Base-by-base conservation (phyloP, 2,888 invertebrate species). In the Hipparchia semele region DNA sequence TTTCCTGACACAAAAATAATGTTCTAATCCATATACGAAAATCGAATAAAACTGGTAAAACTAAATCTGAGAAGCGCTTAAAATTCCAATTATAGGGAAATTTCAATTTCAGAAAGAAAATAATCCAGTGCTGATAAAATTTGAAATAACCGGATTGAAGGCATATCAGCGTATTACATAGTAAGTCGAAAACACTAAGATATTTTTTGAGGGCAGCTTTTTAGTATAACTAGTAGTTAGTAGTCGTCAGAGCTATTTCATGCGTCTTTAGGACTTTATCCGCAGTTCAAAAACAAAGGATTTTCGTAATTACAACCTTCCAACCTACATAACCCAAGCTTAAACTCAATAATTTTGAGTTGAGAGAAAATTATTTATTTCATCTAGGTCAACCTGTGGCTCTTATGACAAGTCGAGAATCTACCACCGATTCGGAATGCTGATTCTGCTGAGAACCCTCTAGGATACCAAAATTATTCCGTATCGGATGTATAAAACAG, bases 101-200 rank as follows among this genome's bases (percentile, higher is more conserved):
- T 39, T 60, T 60, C 39, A 60, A 45, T 60, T 60, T 39, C 45
- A 39, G 60, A 6, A 45, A 56, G 56, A n/a, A 56, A n/a, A 60
- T 60, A 60, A 12, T 60, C 60, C 6, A 60, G 6, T 60, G n/a
- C 39, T 12, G 60, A 60, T 45, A n/a, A 23, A 23, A 8, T 10
- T 39, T 60, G 60, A 60, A 33, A 60, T 60, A 60, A 10, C 60
- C 39, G 6, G 60, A 12, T 45, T 39, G 6, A 39, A 60, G 33
- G 10, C 6, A 45, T 12, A 12, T 60, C 39, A 39, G 39, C 39
- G 5, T 10, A n/a, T 23, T 23, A 12, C 12, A 45, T 45, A 39
- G 39, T 39, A 45, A 60, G 5, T 6, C 23, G 6, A 12, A 39
- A 39, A 12, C 12, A 2, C 10, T 39, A 12, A 4, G 13, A 56